phyloP scores from a whole-genome alignment of 2,888 invertebrate species.

The Ectemnius cavifrons region DNA sequence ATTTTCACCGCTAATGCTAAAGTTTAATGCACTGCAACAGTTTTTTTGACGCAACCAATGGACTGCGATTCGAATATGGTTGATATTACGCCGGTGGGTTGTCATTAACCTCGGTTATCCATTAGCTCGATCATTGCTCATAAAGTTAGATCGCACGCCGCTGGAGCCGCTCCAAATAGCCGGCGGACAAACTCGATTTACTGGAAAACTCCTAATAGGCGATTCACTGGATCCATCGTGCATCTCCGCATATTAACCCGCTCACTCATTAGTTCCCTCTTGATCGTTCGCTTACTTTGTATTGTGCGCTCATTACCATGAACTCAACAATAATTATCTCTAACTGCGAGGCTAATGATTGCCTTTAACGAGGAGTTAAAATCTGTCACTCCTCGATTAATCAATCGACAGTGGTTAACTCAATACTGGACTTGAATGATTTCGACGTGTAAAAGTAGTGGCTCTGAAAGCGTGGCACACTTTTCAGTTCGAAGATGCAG shows the following conservation, averaged over 20 bases:
- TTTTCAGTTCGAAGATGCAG: too few species aligned
- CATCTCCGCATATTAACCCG: background rate
- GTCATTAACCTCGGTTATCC: slow-evolving; percentile 22
- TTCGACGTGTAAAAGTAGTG: too few species aligned
- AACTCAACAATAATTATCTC: background rate
- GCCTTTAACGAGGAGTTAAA: background rate
- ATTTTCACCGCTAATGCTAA: too few species aligned
- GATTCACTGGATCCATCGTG: background rate
- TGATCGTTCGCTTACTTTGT: background rate
- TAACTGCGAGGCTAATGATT: background rate
- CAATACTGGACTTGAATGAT: too few species aligned
- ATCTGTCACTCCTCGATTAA: too few species aligned
- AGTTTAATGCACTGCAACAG: too few species aligned
- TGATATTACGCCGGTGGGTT: background rate
- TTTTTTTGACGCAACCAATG: too few species aligned
- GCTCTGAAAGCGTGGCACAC: too few species aligned
- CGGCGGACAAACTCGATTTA: slow-evolving; percentile 23
- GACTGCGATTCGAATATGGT: background rate
- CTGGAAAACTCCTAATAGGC: slow-evolving; percentile 30
- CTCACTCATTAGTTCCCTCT: background rate
- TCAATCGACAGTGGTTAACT: too few species aligned
- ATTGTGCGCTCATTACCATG: background rate
- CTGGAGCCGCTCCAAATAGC: slow-evolving; percentile 46
- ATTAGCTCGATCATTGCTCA: slow-evolving; percentile 35
- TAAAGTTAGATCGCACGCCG: slow-evolving; percentile 33